These are phyloP conservation scores for Mimas tiliae DNA, from an alignment of 2,888 invertebrate genomes.

Conservation along the genomic window DNA sequence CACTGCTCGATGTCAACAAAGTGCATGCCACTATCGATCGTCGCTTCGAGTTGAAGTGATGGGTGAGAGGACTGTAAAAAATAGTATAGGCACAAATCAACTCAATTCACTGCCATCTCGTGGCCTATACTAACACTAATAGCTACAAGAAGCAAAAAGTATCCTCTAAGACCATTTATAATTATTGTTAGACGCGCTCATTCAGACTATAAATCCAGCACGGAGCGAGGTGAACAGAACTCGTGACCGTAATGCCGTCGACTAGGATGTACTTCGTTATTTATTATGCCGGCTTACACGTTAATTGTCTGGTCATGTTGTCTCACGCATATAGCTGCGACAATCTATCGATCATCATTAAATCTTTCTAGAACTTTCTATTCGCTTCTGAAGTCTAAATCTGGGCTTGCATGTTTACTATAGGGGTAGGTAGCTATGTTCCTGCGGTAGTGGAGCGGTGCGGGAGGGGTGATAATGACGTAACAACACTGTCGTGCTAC, in stretches of 20 bases:
- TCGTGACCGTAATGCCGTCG: conserved; percentile 74
- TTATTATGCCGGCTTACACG: conserved; percentile 57
- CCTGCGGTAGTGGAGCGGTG: too few species aligned
- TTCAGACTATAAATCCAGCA: conserved; percentile 63
- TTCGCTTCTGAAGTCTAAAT: not conserved
- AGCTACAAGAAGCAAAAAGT: too few species aligned
- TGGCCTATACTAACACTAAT: too few species aligned
- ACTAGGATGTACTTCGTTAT: conserved; percentile 53
- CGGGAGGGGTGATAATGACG: too few species aligned
- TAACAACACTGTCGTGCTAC: too few species aligned
- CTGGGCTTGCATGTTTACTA: not conserved
- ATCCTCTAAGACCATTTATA: conserved; percentile 4
- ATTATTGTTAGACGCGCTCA: conserved; percentile 34
- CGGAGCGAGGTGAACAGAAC: conserved; percentile 65
- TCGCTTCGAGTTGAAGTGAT: too few species aligned
- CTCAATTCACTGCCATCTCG: too few species aligned
- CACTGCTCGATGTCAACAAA: too few species aligned
- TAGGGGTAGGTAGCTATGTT: too few species aligned
- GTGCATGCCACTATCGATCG: too few species aligned
- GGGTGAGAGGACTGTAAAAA: too few species aligned
- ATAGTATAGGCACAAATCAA: too few species aligned
- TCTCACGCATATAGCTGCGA: conserved; percentile 37
- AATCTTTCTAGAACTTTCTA: conserved; percentile 20
- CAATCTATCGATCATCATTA: conserved; percentile 24
- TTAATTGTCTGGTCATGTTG: conserved; percentile 56